A percentile compares a stretch with the other conserved stretches of the same genome.
Evolutionary conservation across 2,888 invertebrate genomes (phyloP).

Genomic region (Drosophila tripunctata): DNA sequence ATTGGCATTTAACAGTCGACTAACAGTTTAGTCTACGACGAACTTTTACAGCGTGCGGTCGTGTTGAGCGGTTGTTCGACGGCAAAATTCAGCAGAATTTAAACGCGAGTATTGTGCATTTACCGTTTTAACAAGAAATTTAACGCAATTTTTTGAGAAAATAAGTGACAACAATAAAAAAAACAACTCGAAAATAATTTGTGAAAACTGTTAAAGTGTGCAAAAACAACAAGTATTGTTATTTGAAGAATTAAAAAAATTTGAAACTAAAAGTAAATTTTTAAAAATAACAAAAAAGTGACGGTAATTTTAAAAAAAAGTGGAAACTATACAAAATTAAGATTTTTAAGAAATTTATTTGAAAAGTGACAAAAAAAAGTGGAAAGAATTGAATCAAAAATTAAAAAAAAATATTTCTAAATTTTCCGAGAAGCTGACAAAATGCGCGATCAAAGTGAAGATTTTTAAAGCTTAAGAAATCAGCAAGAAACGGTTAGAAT

Average conservation of each 20-base stretch:
- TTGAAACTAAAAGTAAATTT: neutral
- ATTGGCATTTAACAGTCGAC: slow-evolving; percentile 18
- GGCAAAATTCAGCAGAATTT: neutral
- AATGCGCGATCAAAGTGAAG: slow-evolving; percentile 33
- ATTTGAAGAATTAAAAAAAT: neutral
- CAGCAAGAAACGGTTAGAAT: slow-evolving; percentile 1
- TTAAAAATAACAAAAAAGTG: no score
- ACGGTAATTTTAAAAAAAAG: neutral
- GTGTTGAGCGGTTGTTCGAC: slow-evolving; percentile 24
- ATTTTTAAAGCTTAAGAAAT: slow-evolving; percentile 7
- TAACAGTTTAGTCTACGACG: slow-evolving; percentile 38
- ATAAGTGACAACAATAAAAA: neutral
- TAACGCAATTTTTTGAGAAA: slow-evolving; percentile 7
- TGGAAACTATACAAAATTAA: neutral
- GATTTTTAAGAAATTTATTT: no score
- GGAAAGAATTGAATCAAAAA: no score
- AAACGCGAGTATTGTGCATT: slow-evolving; percentile 39
- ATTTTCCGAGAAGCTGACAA: no score
- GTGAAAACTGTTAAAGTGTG: neutral
- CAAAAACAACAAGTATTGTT: neutral
- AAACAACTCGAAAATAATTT: neutral
- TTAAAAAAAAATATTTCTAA: neutral
- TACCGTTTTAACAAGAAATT: no score
- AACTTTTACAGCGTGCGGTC: slow-evolving; percentile 38
- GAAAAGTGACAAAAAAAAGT: no score